Base-by-base conservation (phyloP, 2,113 vertebrate genomes). In the Ariopsis seemanni region DNA sequence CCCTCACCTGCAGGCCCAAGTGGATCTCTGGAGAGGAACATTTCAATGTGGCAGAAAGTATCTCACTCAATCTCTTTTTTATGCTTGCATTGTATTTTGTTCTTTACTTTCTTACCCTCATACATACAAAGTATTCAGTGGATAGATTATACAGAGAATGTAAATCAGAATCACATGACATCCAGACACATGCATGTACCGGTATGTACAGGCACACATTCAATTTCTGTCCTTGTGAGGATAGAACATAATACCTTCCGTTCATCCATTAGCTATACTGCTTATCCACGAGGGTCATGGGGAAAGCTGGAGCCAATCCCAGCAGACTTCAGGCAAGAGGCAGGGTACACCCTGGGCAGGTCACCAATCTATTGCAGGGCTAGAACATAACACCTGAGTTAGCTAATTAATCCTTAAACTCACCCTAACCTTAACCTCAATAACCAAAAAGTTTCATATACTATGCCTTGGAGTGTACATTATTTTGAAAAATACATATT, bases 401-500 rank as follows among this genome's bases (percentile, higher is more conserved):
- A 42, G 42, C 42, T 42, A 42, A 42, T 42, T 42, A 42, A 42
- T 42, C 42, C 3, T 42, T 42, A 42, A 42, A 42, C 42, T 42
- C 42, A 42, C 42, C 42, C 42, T 42, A 42, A 42, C 42, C 42
- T 42, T 42, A 42, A 42, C 42, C 42, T 42, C 42, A 42, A 42
- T 42, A 22, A 22, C 20, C 65, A 67, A 50, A 67, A 1, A 11
- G 71, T 27, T 57, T 71, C 25, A 53, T 53, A 83, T 52, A 11
- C 22, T 53, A n/a, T 71, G 65, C 65, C n/a, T 84, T 72, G 22
- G 48, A 65, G n/a, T 69, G 18, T 4, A 25, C 10, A 75, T 75
- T 85, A 58, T 17, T 52, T 72, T 71, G 27, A 63, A 84, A 72
- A 84, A 84, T 58, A 27, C 6, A 84, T 72, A 84, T 84, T 71